A percentile compares a stretch with the other conserved stretches of the same genome.
phyloP scores from a whole-genome alignment of 1,140 invertebrate species.

The Drosophila simulans region DNA sequence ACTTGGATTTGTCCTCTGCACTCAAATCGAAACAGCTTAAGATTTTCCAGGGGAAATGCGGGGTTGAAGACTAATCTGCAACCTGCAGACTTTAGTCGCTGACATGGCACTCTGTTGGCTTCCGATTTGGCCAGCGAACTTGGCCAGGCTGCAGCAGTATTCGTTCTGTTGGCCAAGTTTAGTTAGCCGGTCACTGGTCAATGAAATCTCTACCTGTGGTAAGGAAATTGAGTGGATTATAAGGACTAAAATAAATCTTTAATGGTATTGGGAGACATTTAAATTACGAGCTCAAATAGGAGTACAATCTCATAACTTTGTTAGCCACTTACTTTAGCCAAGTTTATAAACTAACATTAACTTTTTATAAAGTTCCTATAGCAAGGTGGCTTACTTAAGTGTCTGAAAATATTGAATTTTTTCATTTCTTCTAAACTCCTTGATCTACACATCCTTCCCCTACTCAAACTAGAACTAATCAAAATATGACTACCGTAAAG shows the following conservation, averaged over 20 bases:
- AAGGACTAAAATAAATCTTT: too few species aligned
- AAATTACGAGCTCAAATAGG: too few species aligned
- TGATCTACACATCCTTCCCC: too few species aligned
- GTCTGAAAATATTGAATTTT: too few species aligned
- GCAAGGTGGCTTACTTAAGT: too few species aligned
- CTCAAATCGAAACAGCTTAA: conserved; percentile 77
- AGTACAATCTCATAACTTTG: too few species aligned
- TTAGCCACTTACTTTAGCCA: too few species aligned
- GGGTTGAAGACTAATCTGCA: conserved; percentile 53
- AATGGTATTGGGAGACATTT: too few species aligned
- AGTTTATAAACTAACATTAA: too few species aligned
- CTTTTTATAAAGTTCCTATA: too few species aligned
- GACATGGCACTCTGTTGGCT: conserved; percentile 67
- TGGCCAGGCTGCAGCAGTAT: conserved; percentile 5
- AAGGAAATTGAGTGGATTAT: background rate
- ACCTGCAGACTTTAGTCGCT: conserved; percentile 48
- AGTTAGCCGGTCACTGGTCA: background rate
- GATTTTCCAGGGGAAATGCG: conserved; percentile 44
- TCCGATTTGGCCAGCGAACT: conserved; percentile 78
- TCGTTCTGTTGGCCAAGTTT: conserved; percentile 7
- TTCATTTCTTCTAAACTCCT: too few species aligned
- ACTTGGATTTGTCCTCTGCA: conserved; percentile 75
- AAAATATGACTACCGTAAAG: conserved; percentile 34
- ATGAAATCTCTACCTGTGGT: conserved; percentile 14
- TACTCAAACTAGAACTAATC: conserved; percentile 19